Evolutionary conservation across 2,797 vertebrate genomes (phyloP).

Genomic region (Acanthiza pusilla): DNA sequence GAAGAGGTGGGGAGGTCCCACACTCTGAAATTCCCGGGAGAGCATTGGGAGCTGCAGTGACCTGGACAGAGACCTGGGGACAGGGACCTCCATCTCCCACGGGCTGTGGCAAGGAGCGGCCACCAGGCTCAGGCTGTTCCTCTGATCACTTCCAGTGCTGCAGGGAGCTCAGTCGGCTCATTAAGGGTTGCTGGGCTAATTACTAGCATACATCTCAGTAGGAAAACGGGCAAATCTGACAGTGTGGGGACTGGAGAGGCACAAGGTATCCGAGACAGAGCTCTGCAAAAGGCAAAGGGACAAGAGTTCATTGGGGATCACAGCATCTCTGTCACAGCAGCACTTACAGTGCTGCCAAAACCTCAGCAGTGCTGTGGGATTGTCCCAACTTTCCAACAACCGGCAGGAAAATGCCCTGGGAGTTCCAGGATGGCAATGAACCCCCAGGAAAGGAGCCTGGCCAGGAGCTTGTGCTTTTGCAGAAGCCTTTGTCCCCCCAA

Average conservation of each 20-base stretch:
- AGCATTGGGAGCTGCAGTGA: not conserved
- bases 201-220: constrained; percentile 42
- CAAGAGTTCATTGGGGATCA: not conserved
- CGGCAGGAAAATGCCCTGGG: not conserved
- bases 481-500: not conserved
- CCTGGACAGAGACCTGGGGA: not conserved
- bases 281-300: not conserved
- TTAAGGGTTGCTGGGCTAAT: constrained; percentile 57
- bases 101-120: not conserved
- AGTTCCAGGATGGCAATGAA: not conserved
- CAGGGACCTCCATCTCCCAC: not conserved
- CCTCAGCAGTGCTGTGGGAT: rapidly evolving
- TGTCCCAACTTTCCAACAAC: not conserved
- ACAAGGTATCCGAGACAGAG: not conserved
- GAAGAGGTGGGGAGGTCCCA: not conserved
- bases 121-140: not conserved
- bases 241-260: not conserved
- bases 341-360: not conserved
- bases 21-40: rapidly evolving
- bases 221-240: not conserved
- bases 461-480: not conserved
- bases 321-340: not conserved
- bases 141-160: not conserved
- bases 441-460: not conserved
- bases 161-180: constrained; percentile 10